Percentiles rank a stretch among this genome's conserved stretches.
Evolutionary conservation across 1,140 invertebrate species (phyloP).

Genomic region (Atta colombica): DNA sequence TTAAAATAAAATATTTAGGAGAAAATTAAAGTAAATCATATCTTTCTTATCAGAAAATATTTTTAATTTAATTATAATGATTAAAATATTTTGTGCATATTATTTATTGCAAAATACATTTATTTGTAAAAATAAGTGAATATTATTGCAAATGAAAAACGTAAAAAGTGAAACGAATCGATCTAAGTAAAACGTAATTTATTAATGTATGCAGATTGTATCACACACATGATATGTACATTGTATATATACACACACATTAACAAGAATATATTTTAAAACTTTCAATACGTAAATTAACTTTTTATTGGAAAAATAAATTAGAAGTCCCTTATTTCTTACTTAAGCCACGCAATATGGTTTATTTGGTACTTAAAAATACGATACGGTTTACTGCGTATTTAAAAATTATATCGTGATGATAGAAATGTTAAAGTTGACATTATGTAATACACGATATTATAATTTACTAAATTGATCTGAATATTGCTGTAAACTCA

Average conservation of each 20-base stretch:
- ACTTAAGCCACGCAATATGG: background rate
- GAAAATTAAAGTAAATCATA: background rate
- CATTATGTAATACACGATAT: background rate
- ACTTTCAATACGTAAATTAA: background rate
- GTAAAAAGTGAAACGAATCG: background rate
- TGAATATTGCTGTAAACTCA: background rate
- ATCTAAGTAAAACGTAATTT: background rate
- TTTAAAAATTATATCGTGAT: background rate
- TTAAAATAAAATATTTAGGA: background rate
- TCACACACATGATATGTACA: background rate
- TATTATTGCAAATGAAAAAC: background rate
- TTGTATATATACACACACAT: background rate
- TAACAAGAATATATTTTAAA: background rate
- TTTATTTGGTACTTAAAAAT: constrained; percentile 16
- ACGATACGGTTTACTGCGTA: background rate
- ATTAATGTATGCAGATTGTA: background rate
- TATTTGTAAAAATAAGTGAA: background rate
- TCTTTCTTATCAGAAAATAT: background rate
- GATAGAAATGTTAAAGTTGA: background rate
- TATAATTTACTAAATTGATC: background rate
- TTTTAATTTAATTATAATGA: background rate
- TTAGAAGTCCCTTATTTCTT: background rate
- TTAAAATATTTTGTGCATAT: background rate
- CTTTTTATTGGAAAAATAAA: background rate
- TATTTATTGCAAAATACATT: background rate